These are phyloP conservation scores for Eublepharis macularius DNA, from an alignment of 2,113 vertebrate genomes.

Conservation along the genomic window DNA sequence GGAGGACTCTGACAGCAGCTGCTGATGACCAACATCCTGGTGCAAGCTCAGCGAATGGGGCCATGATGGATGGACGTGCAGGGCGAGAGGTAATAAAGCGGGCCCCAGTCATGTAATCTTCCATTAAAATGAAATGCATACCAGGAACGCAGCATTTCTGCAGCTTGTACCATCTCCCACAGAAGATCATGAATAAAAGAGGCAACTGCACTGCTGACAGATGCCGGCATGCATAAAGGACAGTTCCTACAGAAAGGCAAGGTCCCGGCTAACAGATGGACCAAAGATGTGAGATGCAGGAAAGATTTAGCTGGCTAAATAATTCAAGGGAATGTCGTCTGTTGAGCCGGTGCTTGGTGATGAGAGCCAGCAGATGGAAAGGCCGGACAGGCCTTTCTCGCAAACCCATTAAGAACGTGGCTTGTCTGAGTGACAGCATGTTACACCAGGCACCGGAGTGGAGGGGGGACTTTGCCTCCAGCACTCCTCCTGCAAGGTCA, in stretches of 20 bases:
- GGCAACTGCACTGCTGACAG: slow-evolving; percentile 77
- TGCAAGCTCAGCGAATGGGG: slow-evolving; percentile 68
- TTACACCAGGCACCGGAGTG: slow-evolving; percentile 65
- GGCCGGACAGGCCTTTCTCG: slow-evolving; percentile 80
- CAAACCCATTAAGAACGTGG: slow-evolving; percentile 78
- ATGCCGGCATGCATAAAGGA: slow-evolving; percentile 80
- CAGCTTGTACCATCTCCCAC: slow-evolving; percentile 74
- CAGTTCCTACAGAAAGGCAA: slow-evolving; percentile 76
- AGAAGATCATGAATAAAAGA: slow-evolving; percentile 79
- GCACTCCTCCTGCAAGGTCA: slow-evolving; percentile 77
- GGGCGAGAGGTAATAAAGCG: slow-evolving; percentile 76
- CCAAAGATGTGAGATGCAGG: slow-evolving; percentile 82
- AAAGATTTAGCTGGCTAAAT: slow-evolving; percentile 83
- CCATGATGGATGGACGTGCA: slow-evolving; percentile 72
- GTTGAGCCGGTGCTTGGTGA: slow-evolving; percentile 74
- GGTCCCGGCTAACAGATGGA: slow-evolving; percentile 83
- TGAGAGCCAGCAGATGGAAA: slow-evolving; percentile 83
- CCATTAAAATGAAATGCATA: slow-evolving; percentile 78
- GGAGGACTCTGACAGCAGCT: slow-evolving; percentile 55
- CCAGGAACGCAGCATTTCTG: slow-evolving; percentile 73
- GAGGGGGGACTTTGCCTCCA: slow-evolving; percentile 73
- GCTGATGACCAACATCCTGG: slow-evolving; percentile 63
- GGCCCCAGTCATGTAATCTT: slow-evolving; percentile 76
- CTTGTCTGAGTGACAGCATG: slow-evolving; percentile 77
- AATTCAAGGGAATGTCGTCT: slow-evolving; percentile 81